Evolutionary conservation across 2,797 vertebrate species (phyloP).

Genomic region (Sebastolobus alascanus): DNA sequence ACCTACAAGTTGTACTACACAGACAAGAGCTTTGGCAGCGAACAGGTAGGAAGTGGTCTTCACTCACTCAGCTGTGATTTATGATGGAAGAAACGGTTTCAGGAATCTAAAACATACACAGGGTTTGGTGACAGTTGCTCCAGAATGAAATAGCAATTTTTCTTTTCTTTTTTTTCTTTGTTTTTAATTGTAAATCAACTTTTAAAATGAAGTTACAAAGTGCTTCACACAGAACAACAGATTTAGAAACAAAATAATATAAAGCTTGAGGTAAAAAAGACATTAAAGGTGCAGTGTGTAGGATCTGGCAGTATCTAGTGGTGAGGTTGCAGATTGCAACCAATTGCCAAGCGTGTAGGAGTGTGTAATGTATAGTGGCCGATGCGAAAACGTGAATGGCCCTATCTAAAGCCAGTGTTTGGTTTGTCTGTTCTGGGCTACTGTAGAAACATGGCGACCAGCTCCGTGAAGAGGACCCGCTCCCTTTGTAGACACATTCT

Average conservation of each 20-base stretch:
- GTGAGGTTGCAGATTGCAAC: no score
- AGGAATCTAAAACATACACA: neutral
- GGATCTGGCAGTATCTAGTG: no score
- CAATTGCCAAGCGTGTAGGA: no score
- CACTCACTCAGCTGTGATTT: neutral
- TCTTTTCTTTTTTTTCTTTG: neutral
- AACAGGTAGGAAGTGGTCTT: constrained; percentile 86
- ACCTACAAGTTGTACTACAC: constrained; percentile 96
- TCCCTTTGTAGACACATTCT: no score
- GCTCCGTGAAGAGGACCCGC: no score
- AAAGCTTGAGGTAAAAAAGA: neutral
- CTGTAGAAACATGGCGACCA: no score
- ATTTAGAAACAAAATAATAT: neutral
- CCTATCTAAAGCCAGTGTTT: no score
- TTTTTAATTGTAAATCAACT: neutral
- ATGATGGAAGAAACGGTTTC: neutral
- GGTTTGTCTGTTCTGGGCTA: no score
- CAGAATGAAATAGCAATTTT: neutral
- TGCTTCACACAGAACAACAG: neutral
- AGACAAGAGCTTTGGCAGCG: constrained; percentile 90
- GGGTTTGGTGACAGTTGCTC: neutral
- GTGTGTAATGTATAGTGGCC: no score
- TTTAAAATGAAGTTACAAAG: no score
- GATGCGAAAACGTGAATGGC: no score
- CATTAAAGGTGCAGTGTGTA: no score